Conservation (phyloP, 2,113 vertebrate species). For the Paramormyrops kingsleyae region DNA sequence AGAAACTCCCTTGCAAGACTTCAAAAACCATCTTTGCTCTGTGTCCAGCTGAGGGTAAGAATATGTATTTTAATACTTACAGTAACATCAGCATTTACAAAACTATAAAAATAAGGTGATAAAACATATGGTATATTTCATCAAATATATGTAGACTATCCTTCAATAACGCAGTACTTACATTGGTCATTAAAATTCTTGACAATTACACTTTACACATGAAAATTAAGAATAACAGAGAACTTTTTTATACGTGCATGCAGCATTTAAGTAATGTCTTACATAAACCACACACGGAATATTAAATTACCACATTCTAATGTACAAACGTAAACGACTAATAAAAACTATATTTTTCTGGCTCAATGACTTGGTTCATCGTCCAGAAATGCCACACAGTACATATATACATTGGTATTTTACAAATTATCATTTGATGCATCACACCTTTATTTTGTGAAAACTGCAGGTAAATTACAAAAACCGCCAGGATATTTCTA, state of each 20-base stretch:
- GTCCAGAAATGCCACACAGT: not conserved
- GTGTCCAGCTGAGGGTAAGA: not conserved
- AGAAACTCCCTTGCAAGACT: not conserved
- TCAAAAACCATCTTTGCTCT: constrained; percentile 11
- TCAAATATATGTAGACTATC: not conserved
- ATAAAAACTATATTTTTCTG: not conserved
- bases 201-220: not conserved
- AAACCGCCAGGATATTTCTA: not conserved
- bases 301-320: not conserved
- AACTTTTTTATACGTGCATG: not conserved
- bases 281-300: not conserved
- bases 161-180: not conserved
- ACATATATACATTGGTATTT: not conserved
- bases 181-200: not conserved
- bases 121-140: not conserved
- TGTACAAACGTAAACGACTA: not conserved
- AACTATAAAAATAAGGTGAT: not conserved
- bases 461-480: not conserved
- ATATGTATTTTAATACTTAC: not conserved
- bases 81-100: not conserved
- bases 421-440: not conserved
- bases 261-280: not conserved
- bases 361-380: not conserved
- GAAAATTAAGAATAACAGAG: not conserved
- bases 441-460: not conserved